A percentile compares a stretch with the other conserved stretches of the same genome.
phyloP scores from a whole-genome alignment of 2,797 vertebrate genomes.

The Brotula barbata region DNA sequence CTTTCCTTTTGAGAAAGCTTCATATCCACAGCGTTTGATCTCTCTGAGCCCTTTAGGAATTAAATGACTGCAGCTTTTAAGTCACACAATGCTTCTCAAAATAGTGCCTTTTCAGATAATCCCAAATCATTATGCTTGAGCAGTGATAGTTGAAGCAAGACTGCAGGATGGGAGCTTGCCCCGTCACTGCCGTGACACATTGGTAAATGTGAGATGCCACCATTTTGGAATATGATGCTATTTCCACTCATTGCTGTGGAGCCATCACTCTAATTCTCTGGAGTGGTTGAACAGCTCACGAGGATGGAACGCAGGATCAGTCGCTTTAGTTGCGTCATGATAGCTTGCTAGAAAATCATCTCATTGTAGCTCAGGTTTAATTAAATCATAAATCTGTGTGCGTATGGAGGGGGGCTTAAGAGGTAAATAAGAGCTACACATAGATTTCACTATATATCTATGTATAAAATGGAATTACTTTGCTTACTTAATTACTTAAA shows the following conservation, averaged over 20 bases:
- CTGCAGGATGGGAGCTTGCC: conserved; percentile 47
- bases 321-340: conserved; percentile 16
- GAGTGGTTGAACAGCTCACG: conserved; percentile 6
- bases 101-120: conserved; percentile 56
- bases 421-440: no score
- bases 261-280: conserved; percentile 29
- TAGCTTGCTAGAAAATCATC: conserved; percentile 45
- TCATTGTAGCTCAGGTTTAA: conserved; percentile 36
- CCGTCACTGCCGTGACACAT: conserved; percentile 43
- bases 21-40: conserved; percentile 52
- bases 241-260: no score
- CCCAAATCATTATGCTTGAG: conserved; percentile 49
- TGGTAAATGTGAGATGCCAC: conserved; percentile 30
- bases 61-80: conserved; percentile 64
- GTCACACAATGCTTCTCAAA: conserved; percentile 60
- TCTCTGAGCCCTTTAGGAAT: conserved; percentile 51
- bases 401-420: no score
- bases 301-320: conserved; percentile 16
- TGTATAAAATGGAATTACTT: no score
- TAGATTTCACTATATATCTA: no score
- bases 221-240: conserved; percentile 24
- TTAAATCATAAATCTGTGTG: conserved; percentile 36
- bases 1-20: conserved; percentile 31
- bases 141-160: conserved; percentile 33
- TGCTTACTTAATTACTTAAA: no score